A percentile compares a stretch with the other conserved stretches of the same genome.
phyloP scores from a whole-genome alignment of 2,113 vertebrate genomes.

The Vicugna pacos region DNA sequence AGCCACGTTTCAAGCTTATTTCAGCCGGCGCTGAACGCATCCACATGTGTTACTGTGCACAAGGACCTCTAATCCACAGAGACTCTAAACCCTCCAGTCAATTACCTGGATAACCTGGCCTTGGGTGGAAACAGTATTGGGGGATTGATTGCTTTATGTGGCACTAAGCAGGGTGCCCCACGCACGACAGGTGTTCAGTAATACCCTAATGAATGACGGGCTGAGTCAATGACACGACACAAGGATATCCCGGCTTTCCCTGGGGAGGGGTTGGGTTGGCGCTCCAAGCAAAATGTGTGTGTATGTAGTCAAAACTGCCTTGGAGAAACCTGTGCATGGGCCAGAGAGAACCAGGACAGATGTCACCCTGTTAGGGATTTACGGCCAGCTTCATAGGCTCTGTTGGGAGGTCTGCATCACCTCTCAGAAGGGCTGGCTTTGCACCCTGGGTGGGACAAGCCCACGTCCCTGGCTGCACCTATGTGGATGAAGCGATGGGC shows the following conservation, averaged over 20 bases:
- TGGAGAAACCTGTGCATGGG: not conserved
- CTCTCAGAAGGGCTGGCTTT: not conserved
- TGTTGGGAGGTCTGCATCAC: not conserved
- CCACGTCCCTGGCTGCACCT: not conserved
- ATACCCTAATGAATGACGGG: not conserved
- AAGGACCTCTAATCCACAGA: not conserved
- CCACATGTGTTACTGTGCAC: not conserved
- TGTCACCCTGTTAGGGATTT: not conserved
- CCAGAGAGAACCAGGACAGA: not conserved
- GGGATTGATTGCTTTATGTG: not conserved
- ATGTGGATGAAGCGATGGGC: not conserved
- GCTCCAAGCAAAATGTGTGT: not conserved
- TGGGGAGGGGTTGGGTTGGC: fast-evolving
- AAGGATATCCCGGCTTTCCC: fast-evolving
- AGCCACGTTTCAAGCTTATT: not conserved
- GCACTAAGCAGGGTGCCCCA: not conserved
- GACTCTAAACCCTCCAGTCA: not conserved
- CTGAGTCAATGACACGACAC: not conserved
- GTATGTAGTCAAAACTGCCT: not conserved
- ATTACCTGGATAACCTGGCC: not conserved
- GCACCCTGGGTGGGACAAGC: not conserved
- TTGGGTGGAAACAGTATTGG: not conserved
- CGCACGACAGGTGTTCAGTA: not conserved
- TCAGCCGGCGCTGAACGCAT: not conserved
- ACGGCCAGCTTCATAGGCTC: not conserved